Evolutionary conservation across 2,888 invertebrate genomes (phyloP), one percentile per base, ranked within the genome.

Genomic region (Lydus trimaculatus): DNA sequence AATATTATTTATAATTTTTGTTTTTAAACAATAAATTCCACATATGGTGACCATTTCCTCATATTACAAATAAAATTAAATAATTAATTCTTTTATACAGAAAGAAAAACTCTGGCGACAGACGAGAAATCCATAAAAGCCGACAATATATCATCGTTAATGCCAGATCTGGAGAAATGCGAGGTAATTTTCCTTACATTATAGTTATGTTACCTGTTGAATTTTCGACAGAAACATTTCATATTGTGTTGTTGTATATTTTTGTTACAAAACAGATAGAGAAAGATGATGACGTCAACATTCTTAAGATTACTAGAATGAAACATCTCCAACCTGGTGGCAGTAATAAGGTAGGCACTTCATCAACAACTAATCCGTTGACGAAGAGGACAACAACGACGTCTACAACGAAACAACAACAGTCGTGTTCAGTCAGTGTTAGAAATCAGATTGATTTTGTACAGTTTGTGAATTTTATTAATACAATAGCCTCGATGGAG

Each of bases 231-330:
- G 3, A 52, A 52, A n/a, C 13, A 36, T 36, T 36, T 43, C 43
- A 17, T 43, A 43, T n/a, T 43, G 43, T 43, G 3, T n/a, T n/a
- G 5, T 59, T 58, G 58, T 58, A 7, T 13, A 13, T 63, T 60
- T 69, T 69, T 67, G 65, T 73, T 74, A 64, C 43, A 43, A 43
- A 43, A 43, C 79, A 87, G 88, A 82, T 88, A 73, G 87, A 87
- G 77, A 84, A 85, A 76, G 84, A 86, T 73, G 85, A 81, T 78
- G 88, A 88, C 79, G 86, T 87, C 75, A 87, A 86, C 80, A 87
- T 90, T 76, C 85, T 92, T 73, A 88, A 88, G 82, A 87, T 92
- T 78, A 83, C 85, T 69, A 87, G 87, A 75, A 87, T 89, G 72
- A 87, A 87, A 76, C 85, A 87, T 70, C 75, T 75, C 64, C 82